Base-by-base conservation (phyloP, 2,113 vertebrate species). In the Alosa alosa region DNA sequence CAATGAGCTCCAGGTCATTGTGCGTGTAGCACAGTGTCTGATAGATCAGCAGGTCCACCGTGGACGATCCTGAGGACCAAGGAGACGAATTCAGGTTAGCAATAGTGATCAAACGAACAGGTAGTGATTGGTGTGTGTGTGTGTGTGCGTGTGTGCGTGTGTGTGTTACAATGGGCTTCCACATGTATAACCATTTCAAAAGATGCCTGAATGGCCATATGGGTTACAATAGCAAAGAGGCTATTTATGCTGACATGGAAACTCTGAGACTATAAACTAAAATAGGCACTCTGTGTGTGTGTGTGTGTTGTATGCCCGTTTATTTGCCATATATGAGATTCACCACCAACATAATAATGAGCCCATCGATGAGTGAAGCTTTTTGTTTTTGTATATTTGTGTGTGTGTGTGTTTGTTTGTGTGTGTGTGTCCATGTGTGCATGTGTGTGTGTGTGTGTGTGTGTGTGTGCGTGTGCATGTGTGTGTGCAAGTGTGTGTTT, bases 1-100 rank as follows among this genome's bases (percentile, higher is more conserved):
- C 94, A 1, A 98, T 81, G 5, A 93, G 82, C 22, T 92, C 93
- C 88, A 98, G 94, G 60, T 99, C 96, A 0, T 99, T 97, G 5
- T 97, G 96, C 13, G 97, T 96, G 83, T 98, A 99, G 88, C 98
- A 98, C 87, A 99, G 93, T 0, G 98, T 97, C 95, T 99, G 98
- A 87, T 98, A 96, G 91, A 99, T 98, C 50, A 99, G 95, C 91
- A 99, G 93, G 90, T 98, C 97, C 41, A 98, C 96, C 0, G 97
- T 97, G 88, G 98, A 98, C 2, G 97, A 98, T 46, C 97, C 98
- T 99, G 86, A 0, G 0, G 8, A 52, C 20, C 2, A 4, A 81
- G 18, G 1, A 82, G 7, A 84, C 39, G 45, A 39, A 31, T 22
- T 11, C 0, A 64, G 44, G 13, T 78, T 78, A 78, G 31, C 31